Base-by-base conservation (phyloP, 2,113 vertebrate genomes). In the Nansenia antarctica region DNA sequence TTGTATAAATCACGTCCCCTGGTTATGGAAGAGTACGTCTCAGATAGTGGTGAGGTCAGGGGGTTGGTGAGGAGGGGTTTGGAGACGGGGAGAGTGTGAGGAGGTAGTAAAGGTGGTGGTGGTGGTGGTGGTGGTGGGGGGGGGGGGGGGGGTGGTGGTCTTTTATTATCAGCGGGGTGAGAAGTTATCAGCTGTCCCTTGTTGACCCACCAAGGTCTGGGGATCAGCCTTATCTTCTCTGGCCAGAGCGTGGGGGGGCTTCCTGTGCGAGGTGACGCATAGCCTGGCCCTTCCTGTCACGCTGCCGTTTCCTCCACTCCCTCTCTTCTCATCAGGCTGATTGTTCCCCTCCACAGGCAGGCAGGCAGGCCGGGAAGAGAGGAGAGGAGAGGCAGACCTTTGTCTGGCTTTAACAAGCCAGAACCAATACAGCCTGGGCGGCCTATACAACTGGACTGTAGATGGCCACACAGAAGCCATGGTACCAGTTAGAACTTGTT, bases 241-340 rank as follows among this genome's bases (percentile, higher is more conserved):
- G 86, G 73, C 92, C 94, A 95, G 94, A 92, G 81, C 9, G 64
- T 79, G 75, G 84, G 74, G 86, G 86, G 60, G 85, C 72, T 92
- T 94, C 93, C 93, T 94, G 83, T 87, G 77, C 73, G 79, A 87
- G 86, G 85, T 92, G 93, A 94, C 86, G 86, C 90, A 93, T 76
- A 83, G 83, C 72, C 83, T 86, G 84, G 84, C 85, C 80, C 89
- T 94, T 95, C 94, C 95, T 95, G 79, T 91, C 84, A 86, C 84
- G 91, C 82, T 90, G 87, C 82, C 45, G 82, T 92, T 94, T 94
- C 93, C 93, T 91, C 84, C 86, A 79, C 78, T 79, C 91, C 85
- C 82, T 86, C 84, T 71, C 84, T 71, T 85, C 89, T 91, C 90
- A 76, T 85, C 89, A 88, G 79, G 59, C 80, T 87, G 86, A 94